Conservation (phyloP, 2,888 invertebrate genomes). For the Ditula angustiorana region DNA sequence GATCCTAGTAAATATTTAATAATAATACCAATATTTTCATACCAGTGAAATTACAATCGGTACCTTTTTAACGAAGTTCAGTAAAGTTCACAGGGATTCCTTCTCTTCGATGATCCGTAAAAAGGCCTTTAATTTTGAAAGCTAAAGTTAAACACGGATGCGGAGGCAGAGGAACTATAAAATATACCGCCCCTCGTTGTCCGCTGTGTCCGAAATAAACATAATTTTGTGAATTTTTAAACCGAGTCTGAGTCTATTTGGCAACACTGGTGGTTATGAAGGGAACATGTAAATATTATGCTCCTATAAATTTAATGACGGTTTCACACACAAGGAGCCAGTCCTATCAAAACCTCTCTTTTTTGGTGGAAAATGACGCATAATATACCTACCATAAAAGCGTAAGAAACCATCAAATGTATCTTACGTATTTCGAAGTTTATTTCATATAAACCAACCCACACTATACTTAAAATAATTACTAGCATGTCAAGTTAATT, state of each 20-base stretch:
- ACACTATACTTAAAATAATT: not conserved
- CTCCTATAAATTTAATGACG: conserved; percentile 14
- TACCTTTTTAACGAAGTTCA: not conserved
- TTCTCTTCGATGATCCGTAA: conserved; percentile 13
- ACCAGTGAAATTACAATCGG: too few species aligned
- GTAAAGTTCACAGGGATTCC: conserved; percentile 18
- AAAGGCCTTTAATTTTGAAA: conserved; percentile 20
- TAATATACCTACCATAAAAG: too few species aligned
- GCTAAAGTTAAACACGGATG: conserved; percentile 12
- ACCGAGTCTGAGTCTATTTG: not conserved
- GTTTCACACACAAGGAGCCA: not conserved
- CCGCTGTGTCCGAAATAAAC: conserved; percentile 5
- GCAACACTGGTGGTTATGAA: not conserved
- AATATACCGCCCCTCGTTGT: not conserved
- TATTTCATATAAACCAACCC: not conserved
- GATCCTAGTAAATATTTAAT: too few species aligned
- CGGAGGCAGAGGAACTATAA: not conserved
- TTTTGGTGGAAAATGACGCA: too few species aligned
- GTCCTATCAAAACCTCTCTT: not conserved
- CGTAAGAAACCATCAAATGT: not conserved
- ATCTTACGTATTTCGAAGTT: not conserved
- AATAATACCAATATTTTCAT: too few species aligned
- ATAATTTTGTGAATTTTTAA: conserved; percentile 11
- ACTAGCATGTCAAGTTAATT: conserved; percentile 11
- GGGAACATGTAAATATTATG: conserved; percentile 1